Percentiles rank a stretch among this genome's conserved stretches.
Conservation (phyloP, 1,140 invertebrate genomes). For the Druon quercuslanigerum region DNA sequence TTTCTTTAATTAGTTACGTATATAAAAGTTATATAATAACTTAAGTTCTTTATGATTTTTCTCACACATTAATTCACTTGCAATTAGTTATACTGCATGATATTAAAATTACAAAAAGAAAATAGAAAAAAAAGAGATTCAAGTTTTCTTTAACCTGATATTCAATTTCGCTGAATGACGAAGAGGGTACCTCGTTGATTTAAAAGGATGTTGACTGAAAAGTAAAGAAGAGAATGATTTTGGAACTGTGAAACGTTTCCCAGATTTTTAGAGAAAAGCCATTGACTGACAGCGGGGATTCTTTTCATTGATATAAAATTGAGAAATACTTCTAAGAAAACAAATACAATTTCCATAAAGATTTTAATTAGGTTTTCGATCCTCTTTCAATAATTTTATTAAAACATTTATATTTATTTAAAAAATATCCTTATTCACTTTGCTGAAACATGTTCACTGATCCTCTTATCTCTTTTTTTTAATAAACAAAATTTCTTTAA, state of each 20-base stretch:
- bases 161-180: conserved; percentile 24
- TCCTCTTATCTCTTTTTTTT: no score
- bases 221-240: not conserved
- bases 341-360: no score
- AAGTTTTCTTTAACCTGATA: conserved; percentile 14
- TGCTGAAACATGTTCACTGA: no score
- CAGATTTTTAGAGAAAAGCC: not conserved
- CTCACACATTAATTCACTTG: not conserved
- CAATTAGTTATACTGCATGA: conserved; percentile 9
- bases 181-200: conserved; percentile 19
- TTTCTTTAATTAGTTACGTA: no score
- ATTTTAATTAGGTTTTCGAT: no score
- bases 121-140: not conserved
- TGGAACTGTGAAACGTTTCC: not conserved
- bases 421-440: no score
- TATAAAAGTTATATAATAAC: no score
- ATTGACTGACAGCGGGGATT: conserved; percentile 2
- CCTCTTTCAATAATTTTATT: no score
- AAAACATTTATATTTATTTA: no score
- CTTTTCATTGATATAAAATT: not conserved
- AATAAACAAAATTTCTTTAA: no score
- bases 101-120: not conserved
- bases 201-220: conserved; percentile 5
- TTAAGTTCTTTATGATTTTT: no score
- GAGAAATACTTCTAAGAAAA: no score